A percentile compares a stretch with the other conserved stretches of the same genome.
These are phyloP conservation scores for Anguilla anguilla DNA, from an alignment of 2,797 vertebrate species.

Conservation along the genomic window DNA sequence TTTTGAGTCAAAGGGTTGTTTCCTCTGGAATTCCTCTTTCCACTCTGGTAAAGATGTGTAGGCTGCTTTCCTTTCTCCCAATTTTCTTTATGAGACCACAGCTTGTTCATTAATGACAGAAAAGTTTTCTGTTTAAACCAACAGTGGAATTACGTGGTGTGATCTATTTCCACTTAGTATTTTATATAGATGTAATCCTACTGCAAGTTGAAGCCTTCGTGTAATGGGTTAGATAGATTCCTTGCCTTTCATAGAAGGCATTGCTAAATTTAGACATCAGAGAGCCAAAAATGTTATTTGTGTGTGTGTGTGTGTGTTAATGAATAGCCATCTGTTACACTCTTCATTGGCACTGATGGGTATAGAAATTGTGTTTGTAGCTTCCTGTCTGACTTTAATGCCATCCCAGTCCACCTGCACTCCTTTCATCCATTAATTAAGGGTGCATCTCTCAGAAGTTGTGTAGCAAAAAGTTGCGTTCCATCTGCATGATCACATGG, in stretches of 20 bases:
- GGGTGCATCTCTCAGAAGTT: not conserved
- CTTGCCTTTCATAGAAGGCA: not conserved
- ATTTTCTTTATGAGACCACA: not conserved
- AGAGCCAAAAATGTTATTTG: not conserved
- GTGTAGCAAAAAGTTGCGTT: not conserved
- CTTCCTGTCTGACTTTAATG: not conserved
- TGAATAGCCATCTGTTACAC: not conserved
- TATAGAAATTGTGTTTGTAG: not conserved
- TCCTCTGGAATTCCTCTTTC: constrained; percentile 7
- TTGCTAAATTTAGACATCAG: not conserved
- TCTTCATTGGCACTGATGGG: not conserved
- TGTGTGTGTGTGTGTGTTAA: not conserved
- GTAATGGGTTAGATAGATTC: not conserved
- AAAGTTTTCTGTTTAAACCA: not conserved
- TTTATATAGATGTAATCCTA: not conserved
- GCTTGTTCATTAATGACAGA: not conserved
- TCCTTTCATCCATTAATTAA: constrained; percentile 1
- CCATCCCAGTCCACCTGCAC: not conserved
- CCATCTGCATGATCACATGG: not conserved
- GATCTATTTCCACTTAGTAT: not conserved
- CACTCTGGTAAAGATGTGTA: not conserved
- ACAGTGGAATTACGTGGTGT: not conserved
- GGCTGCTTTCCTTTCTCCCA: not conserved
- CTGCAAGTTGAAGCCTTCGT: not conserved
- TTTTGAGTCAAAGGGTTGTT: not conserved